A percentile compares a stretch with the other conserved stretches of the same genome.
phyloP scores from a whole-genome alignment of 2,113 vertebrate species.

The Bufo bufo region DNA sequence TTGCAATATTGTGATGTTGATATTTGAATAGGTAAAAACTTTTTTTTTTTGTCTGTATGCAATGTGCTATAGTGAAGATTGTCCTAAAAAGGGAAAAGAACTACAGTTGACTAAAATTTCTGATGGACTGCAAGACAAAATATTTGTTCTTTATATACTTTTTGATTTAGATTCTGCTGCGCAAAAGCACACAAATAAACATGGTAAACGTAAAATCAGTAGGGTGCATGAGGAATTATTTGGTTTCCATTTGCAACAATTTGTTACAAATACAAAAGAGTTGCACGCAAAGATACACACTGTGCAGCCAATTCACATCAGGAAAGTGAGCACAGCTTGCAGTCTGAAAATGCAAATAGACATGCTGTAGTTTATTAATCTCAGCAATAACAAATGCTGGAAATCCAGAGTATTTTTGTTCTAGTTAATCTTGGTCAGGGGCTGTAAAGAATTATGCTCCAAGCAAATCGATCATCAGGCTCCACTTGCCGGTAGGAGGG shows the following conservation, averaged over 20 bases:
- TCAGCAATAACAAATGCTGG: slow-evolving; percentile 44
- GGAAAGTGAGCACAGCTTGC: slow-evolving; percentile 54
- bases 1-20: too few species aligned
- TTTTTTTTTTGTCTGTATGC: too few species aligned
- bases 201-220: slow-evolving; percentile 42
- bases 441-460: slow-evolving; percentile 32
- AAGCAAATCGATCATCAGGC: slow-evolving; percentile 25
- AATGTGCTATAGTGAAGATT: too few species aligned
- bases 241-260: slow-evolving; percentile 53
- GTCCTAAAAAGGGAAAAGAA: too few species aligned
- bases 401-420: slow-evolving; percentile 47
- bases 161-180: slow-evolving; percentile 24
- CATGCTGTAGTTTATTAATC: slow-evolving; percentile 52
- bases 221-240: slow-evolving; percentile 40
- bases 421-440: slow-evolving; percentile 33
- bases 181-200: slow-evolving; percentile 31
- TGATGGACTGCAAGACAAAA: too few species aligned
- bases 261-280: slow-evolving; percentile 53
- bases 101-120: too few species aligned
- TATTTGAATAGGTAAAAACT: too few species aligned
- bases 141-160: not conserved
- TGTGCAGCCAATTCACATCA: slow-evolving; percentile 53
- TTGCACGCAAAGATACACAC: slow-evolving; percentile 42
- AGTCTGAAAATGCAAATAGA: slow-evolving; percentile 53
- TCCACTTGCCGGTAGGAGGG: not conserved